Conservation (phyloP, 2,888 invertebrate genomes). For the Diarsia brunnea region DNA sequence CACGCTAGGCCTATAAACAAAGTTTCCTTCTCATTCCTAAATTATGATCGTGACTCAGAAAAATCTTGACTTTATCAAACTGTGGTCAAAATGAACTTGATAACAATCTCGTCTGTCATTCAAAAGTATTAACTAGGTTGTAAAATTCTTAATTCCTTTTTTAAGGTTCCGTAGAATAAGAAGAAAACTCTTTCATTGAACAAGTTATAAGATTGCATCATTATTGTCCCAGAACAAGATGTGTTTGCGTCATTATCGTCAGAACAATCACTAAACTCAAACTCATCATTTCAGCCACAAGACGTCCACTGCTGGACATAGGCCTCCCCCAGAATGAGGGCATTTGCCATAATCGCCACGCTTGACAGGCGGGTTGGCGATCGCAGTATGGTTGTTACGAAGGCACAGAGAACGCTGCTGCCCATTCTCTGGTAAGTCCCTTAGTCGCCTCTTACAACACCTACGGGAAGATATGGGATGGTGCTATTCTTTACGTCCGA, state of each 20-base stretch:
- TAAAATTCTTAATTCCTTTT: constrained; percentile 36
- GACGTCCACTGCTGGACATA: no score
- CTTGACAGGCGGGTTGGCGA: no score
- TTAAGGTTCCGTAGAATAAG: neutral
- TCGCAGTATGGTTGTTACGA: no score
- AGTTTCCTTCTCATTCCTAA: neutral
- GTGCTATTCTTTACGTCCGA: no score
- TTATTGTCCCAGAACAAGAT: neutral
- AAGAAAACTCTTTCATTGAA: neutral
- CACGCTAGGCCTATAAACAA: neutral
- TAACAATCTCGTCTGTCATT: constrained; percentile 36
- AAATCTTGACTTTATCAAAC: constrained; percentile 25
- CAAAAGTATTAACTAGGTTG: constrained; percentile 39
- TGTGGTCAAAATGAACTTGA: constrained; percentile 37
- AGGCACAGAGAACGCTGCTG: no score
- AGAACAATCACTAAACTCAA: neutral
- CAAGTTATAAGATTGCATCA: neutral
- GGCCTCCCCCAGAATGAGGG: no score
- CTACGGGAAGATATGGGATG: no score
- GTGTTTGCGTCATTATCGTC: neutral
- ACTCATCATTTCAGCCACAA: no score
- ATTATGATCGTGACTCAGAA: constrained; percentile 9
- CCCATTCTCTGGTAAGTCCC: no score
- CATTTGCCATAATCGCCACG: no score
- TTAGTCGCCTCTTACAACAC: no score